Conservation (phyloP, 2,888 invertebrate genomes). For the Himalopsyche kuldschensis region DNA sequence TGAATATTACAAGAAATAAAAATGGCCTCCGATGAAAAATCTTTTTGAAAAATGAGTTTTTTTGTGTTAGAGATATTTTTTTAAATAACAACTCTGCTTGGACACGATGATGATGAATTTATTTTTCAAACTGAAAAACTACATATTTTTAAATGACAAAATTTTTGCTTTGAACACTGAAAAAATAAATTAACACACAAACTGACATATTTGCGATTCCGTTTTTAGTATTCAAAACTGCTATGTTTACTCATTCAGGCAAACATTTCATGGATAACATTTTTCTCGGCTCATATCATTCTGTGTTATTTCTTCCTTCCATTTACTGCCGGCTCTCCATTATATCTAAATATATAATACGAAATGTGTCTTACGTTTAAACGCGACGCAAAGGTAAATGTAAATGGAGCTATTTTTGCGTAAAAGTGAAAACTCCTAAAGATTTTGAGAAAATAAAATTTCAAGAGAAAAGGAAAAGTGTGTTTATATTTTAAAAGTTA, state of each 20-base stretch:
- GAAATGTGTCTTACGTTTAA: slow-evolving; percentile 1
- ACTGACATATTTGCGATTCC: not conserved
- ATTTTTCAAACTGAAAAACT: not conserved
- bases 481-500: not conserved
- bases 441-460: not conserved
- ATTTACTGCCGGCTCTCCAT: not conserved
- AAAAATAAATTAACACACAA: not conserved
- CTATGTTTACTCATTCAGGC: not conserved
- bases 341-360: slow-evolving; percentile 1
- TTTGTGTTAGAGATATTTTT: too few relatives aligned
- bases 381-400: not conserved
- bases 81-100: too few relatives aligned
- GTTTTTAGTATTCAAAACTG: not conserved
- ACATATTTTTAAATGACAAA: not conserved
- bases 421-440: slow-evolving; percentile 1
- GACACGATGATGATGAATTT: too few relatives aligned
- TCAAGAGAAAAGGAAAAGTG: not conserved
- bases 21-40: too few relatives aligned
- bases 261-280: not conserved
- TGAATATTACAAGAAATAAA: too few relatives aligned
- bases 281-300: not conserved
- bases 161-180: not conserved
- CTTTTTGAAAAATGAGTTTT: too few relatives aligned
- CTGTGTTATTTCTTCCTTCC: not conserved
- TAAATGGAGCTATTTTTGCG: not conserved